phyloP scores from a whole-genome alignment of 1,140 invertebrate species.

The Pantala flavescens region DNA sequence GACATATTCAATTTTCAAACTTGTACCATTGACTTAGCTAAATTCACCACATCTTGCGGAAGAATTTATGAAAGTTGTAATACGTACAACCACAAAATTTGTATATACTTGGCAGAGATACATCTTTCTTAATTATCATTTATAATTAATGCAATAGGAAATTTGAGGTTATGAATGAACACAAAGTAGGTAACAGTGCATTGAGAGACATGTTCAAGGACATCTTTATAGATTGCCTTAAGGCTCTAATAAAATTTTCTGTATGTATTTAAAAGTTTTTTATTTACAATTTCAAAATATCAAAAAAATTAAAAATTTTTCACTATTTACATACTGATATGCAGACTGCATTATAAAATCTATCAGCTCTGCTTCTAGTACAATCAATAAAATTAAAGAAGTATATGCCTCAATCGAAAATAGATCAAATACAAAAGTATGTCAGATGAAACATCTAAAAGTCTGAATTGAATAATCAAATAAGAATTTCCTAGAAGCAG shows the following conservation, averaged over 20 bases:
- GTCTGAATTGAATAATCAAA: background rate
- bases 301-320: background rate
- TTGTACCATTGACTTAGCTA: background rate
- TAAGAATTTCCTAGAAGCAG: background rate
- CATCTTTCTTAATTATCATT: background rate
- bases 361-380: constrained; percentile 2
- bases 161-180: background rate
- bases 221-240: background rate
- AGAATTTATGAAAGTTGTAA: background rate
- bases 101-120: background rate
- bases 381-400: background rate
- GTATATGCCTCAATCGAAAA: background rate
- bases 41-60: background rate
- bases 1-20: background rate
- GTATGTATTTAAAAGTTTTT: background rate
- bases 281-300: constrained; percentile 5
- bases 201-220: background rate
- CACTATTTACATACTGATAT: background rate
- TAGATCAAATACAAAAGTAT: background rate
- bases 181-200: background rate
- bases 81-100: background rate
- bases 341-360: constrained; percentile 3
- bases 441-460: background rate
- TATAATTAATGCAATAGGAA: background rate
- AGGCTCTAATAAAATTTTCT: background rate